These are phyloP conservation scores for Oreonectes daqikongensis DNA, from an alignment of 2,797 vertebrate species.

Conservation along the genomic window DNA sequence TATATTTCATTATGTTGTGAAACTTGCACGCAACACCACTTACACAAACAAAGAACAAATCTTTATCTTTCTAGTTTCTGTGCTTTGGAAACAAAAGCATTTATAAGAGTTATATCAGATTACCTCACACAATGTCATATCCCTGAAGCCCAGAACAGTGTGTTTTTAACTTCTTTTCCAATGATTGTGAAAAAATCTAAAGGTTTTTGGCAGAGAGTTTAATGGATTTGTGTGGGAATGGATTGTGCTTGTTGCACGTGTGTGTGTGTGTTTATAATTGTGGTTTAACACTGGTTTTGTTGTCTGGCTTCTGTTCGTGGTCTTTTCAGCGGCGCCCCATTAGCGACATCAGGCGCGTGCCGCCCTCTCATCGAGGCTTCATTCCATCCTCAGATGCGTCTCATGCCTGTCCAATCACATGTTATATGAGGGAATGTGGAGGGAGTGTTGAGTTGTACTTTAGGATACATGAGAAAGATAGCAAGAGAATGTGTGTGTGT, in stretches of 20 bases:
- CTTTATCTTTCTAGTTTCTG: not conserved
- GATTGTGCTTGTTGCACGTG: constrained; percentile 8
- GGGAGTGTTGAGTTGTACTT: constrained; percentile 9
- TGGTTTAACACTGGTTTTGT: constrained; percentile 40
- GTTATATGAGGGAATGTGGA: constrained; percentile 40
- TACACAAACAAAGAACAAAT: constrained; percentile 24
- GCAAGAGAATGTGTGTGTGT: constrained; percentile 19
- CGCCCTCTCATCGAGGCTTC: constrained; percentile 15
- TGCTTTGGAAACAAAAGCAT: constrained; percentile 7
- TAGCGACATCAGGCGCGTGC: constrained; percentile 36
- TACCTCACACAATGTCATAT: constrained; percentile 12
- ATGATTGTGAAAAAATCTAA: constrained; percentile 15
- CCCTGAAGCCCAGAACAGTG: not conserved
- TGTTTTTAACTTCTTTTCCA: constrained; percentile 30
- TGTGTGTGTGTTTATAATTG: constrained; percentile 26
- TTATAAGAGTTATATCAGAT: constrained; percentile 22
- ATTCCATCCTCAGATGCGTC: constrained; percentile 6
- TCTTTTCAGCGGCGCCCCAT: constrained; percentile 33
- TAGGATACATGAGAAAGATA: constrained; percentile 17
- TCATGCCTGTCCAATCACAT: constrained; percentile 32
- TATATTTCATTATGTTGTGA: constrained; percentile 19
- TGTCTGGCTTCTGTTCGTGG: constrained; percentile 36
- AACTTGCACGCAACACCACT: constrained; percentile 29
- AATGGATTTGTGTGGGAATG: constrained; percentile 24
- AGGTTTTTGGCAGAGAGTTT: not conserved